Evolutionary conservation across 1,140 invertebrate genomes (phyloP), one percentile per base, ranked within the genome.

Genomic region (Bombus waltoni): DNA sequence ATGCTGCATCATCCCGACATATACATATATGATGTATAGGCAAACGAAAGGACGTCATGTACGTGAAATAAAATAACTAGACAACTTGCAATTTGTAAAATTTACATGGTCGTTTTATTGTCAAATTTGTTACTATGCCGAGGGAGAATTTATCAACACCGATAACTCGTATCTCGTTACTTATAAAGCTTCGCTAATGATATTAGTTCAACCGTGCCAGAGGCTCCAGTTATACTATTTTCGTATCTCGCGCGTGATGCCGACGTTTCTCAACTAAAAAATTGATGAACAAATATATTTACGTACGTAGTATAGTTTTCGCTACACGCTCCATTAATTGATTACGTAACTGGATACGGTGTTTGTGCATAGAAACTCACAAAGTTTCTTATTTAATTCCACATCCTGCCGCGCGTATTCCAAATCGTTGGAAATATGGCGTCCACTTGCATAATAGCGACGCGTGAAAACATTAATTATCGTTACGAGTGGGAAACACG

Each of bases 381-480:
- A 32, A 44, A 68, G 73, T 40, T 83, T 68, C 59, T 83, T 42
- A 22, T 15, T 66, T 57, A 35, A 66, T 68, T 66, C 44, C 72
- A 47, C 42, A 57, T 18, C 13, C 57, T 22, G 15, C 8, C 11
- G 32, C 32, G 32, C 5, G n/a, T 40, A 25, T 57, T n/a, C 40
- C n/a, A n/a, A 75, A 82, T 75, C 72, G 81, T n/a, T 53, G 35
- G 28, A 28, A 82, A n/a, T n/a, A 40, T 38, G 15, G 57, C 57
- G 15, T 28, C 13, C 11, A 28, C 57, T 83, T 83, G 81, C 81
- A 57, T 53, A 83, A 83, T 18, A 22, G 4, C 25, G 25, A 32
- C 59, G 73, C 81, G 81, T 42, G 81, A 83, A 76, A 83, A 83
- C 73, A 76, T 83, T 76, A 65, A 83, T 83, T 83, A 83, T 83